A percentile compares a stretch with the other conserved stretches of the same genome.
phyloP scores from a whole-genome alignment of 1,140 invertebrate species.

The Spodoptera frugiperda region DNA sequence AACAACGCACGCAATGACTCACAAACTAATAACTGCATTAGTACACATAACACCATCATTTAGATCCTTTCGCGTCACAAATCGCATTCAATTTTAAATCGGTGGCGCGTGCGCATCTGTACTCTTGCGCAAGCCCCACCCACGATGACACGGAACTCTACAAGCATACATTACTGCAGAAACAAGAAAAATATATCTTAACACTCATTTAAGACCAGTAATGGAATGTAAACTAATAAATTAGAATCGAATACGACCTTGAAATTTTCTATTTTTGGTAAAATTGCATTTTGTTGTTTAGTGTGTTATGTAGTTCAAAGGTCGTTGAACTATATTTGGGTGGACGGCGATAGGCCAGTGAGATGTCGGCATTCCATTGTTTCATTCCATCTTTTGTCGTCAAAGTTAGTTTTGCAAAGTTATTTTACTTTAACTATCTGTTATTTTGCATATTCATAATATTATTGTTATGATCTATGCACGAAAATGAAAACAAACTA shows the following conservation, averaged over 20 bases:
- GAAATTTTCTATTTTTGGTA: neutral
- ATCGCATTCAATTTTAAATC: slow-evolving; percentile 24
- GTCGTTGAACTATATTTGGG: slow-evolving; percentile 35
- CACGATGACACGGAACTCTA: slow-evolving; percentile 30
- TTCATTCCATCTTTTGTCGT: neutral
- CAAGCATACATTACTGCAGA: neutral
- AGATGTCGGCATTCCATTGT: slow-evolving; percentile 12
- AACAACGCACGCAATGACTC: neutral
- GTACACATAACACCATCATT: slow-evolving; percentile 7
- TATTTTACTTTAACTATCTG: neutral
- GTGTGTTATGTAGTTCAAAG: slow-evolving; percentile 23
- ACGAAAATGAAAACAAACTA: too few relatives aligned
- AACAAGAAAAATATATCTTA: neutral
- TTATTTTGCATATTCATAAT: neutral
- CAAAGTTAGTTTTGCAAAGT: slow-evolving; percentile 5
- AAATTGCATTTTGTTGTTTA: slow-evolving; percentile 8
- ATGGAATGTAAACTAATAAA: slow-evolving; percentile 3
- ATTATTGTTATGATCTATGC: too few relatives aligned
- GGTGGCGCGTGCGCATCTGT: neutral
- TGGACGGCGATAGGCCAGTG: slow-evolving; percentile 2
- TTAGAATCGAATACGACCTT: neutral
- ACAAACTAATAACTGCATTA: neutral
- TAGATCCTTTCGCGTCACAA: slow-evolving; percentile 12
- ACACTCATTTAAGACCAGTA: neutral
- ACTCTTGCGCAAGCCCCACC: slow-evolving; percentile 32